Percentiles rank a stretch among this genome's conserved stretches.
Evolutionary conservation across 2,113 vertebrate species (phyloP).

Genomic region (Charina bottae): DNA sequence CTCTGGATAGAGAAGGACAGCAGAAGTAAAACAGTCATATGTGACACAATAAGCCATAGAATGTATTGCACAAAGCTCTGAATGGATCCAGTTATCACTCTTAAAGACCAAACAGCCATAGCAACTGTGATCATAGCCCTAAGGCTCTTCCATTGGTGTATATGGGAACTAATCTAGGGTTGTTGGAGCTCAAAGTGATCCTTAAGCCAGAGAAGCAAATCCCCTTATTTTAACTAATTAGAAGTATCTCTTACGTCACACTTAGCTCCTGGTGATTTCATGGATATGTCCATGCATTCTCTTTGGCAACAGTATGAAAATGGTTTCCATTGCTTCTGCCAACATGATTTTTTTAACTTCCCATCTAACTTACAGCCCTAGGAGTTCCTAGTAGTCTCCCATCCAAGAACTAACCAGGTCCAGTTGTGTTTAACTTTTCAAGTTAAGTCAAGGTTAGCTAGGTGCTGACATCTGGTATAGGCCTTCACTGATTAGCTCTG

Average conservation of each 20-base stretch:
- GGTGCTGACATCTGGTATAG: background rate
- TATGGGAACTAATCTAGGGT: background rate
- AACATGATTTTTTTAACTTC: background rate
- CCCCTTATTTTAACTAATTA: background rate
- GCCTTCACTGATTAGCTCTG: background rate
- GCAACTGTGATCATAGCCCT: background rate
- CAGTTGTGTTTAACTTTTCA: background rate
- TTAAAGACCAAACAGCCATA: background rate
- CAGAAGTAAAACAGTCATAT: background rate
- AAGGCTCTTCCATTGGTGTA: background rate
- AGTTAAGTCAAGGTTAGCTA: background rate
- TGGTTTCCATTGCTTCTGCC: background rate
- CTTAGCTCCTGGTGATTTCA: background rate
- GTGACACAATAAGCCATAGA: conserved; percentile 20
- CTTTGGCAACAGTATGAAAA: background rate
- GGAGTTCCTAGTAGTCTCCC: background rate
- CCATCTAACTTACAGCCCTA: background rate
- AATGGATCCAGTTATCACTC: background rate
- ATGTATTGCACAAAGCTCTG: conserved; percentile 29
- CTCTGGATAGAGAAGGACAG: background rate
- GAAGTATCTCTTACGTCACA: background rate
- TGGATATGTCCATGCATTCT: background rate
- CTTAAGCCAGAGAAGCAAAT: background rate
- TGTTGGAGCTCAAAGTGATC: background rate
- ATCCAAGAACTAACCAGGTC: background rate